These are phyloP conservation scores for Tragelaphus strepsiceros DNA, from an alignment of 2,113 vertebrate species.

Conservation along the genomic window DNA sequence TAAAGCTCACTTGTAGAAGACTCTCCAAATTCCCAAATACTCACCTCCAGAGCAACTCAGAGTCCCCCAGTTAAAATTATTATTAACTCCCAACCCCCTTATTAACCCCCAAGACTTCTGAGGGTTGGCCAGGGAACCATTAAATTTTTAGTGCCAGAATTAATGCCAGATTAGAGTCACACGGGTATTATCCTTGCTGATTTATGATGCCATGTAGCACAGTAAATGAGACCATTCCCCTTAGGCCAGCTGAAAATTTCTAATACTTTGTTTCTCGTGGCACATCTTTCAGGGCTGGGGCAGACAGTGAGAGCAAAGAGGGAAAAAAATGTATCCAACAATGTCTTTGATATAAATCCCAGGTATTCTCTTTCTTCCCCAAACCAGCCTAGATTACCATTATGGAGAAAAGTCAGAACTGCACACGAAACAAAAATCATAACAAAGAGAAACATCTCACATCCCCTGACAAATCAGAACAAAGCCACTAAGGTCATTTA, in stretches of 20 bases:
- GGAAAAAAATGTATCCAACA: not conserved
- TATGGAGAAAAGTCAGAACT: not conserved
- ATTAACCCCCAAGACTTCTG: not conserved
- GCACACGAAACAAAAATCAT: not conserved
- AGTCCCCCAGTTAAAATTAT: not conserved
- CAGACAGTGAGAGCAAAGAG: not conserved
- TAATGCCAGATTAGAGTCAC: slow-evolving; percentile 34
- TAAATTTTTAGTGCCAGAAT: slow-evolving; percentile 38
- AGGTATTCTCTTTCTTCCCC: not conserved
- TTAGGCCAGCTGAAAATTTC: not conserved
- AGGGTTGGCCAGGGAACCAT: not conserved
- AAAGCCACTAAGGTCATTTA: not conserved
- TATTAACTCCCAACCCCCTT: not conserved
- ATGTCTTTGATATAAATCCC: not conserved
- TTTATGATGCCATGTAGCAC: not conserved
- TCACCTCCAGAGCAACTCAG: not conserved
- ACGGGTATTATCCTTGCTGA: not conserved
- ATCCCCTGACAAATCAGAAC: not conserved
- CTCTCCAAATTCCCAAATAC: not conserved
- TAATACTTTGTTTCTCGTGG: slow-evolving; percentile 33
- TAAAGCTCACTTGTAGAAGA: not conserved
- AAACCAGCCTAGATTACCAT: not conserved
- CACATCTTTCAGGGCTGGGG: not conserved
- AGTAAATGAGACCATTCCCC: slow-evolving; percentile 19
- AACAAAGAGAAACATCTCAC: not conserved